Percentiles rank a stretch among this genome's conserved stretches.
phyloP scores from a whole-genome alignment of 2,113 vertebrate genomes.

The Oryzias javanicus region DNA sequence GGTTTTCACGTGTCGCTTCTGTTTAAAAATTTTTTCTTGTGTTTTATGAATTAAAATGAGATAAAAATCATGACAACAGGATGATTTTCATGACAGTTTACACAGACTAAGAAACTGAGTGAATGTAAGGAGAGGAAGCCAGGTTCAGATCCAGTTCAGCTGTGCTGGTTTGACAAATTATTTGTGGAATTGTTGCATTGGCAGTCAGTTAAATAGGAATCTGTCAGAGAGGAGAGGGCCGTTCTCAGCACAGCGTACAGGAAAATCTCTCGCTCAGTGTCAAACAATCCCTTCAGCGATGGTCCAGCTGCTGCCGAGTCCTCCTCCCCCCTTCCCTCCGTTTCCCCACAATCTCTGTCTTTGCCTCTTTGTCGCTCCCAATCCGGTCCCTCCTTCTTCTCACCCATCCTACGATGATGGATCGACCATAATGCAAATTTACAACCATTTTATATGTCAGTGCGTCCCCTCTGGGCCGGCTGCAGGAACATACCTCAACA shows the following conservation, averaged over 20 bases:
- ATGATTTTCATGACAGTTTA: too few relatives aligned
- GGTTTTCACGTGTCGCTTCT: too few relatives aligned
- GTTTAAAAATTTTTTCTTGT: too few relatives aligned
- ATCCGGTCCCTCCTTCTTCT: constrained; percentile 53
- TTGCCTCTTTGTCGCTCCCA: constrained; percentile 24
- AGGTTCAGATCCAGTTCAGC: constrained; percentile 98
- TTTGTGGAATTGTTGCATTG: constrained; percentile 99
- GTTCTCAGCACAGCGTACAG: constrained; percentile 85
- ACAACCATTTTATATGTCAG: constrained; percentile 97
- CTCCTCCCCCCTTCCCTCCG: constrained; percentile 63
- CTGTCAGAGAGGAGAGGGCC: constrained; percentile 82
- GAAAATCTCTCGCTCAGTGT: constrained; percentile 81
- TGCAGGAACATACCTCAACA: constrained; percentile 94
- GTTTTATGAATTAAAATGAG: too few relatives aligned
- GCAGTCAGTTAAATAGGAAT: constrained; percentile 99
- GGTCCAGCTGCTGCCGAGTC: constrained; percentile 50
- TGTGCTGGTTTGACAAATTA: constrained; percentile 96
- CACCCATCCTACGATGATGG: constrained; percentile 88
- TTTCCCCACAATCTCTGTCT: constrained; percentile 62
- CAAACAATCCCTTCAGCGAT: constrained; percentile 70
- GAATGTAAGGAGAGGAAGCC: constrained; percentile 41
- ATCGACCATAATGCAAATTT: constrained; percentile 99
- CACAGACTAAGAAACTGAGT: constrained; percentile 3
- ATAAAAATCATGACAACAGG: too few relatives aligned
- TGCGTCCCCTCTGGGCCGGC: constrained; percentile 83